A percentile compares a stretch with the other conserved stretches of the same genome.
phyloP scores from a whole-genome alignment of 2,113 vertebrate genomes.

The Eurystomus gularis region DNA sequence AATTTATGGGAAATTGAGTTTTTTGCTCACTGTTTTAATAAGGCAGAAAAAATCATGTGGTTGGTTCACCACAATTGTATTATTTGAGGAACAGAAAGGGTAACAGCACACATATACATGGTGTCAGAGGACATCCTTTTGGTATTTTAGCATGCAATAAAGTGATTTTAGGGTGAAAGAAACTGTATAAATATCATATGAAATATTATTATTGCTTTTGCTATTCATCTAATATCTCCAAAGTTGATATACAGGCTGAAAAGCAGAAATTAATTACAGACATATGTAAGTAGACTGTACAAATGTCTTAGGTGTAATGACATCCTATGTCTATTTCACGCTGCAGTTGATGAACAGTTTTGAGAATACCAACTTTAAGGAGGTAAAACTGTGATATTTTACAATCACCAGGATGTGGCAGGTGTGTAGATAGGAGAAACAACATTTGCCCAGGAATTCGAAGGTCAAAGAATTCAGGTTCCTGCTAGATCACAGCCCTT shows the following conservation, averaged over 20 bases:
- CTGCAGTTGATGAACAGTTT: neutral
- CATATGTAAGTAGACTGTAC: neutral
- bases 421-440: neutral
- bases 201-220: neutral
- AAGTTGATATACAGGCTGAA: neutral
- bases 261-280: neutral
- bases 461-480: neutral
- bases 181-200: neutral
- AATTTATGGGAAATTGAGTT: no score
- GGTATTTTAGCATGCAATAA: neutral
- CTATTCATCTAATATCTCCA: neutral
- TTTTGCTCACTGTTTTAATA: no score
- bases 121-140: neutral
- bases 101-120: neutral
- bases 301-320: neutral
- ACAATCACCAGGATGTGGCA: neutral
- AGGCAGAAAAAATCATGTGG: no score
- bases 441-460: neutral
- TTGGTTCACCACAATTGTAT: no score
- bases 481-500: neutral
- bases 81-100: neutral
- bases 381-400: neutral
- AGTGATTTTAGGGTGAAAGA: neutral
- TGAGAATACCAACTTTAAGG: neutral
- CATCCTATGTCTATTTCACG: neutral